Evolutionary conservation across 2,113 vertebrate species (phyloP).

Genomic region (Python bivittatus): DNA sequence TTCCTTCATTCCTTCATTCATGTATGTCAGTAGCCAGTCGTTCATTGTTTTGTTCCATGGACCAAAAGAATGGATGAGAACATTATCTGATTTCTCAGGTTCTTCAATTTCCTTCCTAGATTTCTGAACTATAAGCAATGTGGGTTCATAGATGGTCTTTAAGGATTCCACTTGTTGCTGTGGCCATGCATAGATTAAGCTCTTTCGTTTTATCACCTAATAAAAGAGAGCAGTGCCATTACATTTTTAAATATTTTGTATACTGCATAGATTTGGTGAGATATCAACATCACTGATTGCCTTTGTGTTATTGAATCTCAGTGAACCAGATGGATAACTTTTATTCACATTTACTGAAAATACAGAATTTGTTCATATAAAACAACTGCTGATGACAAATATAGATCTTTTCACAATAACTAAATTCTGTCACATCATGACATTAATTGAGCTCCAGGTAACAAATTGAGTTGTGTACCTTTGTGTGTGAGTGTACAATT

Average conservation of each 20-base stretch:
- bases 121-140: not conserved
- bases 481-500: not conserved
- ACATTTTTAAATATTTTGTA: not conserved
- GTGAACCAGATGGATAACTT: not conserved
- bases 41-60: not conserved
- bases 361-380: not conserved
- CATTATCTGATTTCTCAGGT: not conserved
- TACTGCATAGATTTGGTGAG: not conserved
- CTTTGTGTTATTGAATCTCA: not conserved
- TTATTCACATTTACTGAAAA: not conserved
- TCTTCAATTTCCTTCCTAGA: not conserved
- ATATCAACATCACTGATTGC: not conserved
- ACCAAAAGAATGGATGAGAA: not conserved
- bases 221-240: not conserved
- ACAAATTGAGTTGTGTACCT: not conserved
- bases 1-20: not conserved
- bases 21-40: not conserved
- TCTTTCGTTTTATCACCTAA: not conserved
- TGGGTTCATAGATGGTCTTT: not conserved
- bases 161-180: not conserved
- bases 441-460: not conserved
- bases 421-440: not conserved
- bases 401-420: not conserved
- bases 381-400: not conserved
- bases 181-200: not conserved